These are phyloP conservation scores for Schizothorax lantsangensis DNA, from an alignment of 2,797 vertebrate species.

Conservation along the genomic window DNA sequence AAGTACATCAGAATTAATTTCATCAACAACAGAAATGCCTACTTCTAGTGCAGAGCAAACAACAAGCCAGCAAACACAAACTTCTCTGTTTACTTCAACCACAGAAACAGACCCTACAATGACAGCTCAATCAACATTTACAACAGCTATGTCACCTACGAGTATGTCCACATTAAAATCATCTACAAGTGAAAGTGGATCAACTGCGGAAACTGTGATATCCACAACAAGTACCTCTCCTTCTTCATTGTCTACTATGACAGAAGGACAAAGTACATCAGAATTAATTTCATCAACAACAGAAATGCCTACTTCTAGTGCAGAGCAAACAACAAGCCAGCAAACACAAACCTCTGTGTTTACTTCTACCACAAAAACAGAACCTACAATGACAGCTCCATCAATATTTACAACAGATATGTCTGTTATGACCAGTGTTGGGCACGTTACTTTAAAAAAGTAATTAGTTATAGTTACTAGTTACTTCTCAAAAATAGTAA, in stretches of 20 bases:
- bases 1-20: background rate
- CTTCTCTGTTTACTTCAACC: background rate
- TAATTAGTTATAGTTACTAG: too few species aligned
- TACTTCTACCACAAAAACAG: background rate
- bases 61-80: background rate
- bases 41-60: background rate
- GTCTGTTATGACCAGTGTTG: too few species aligned
- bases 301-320: background rate
- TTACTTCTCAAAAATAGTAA: too few species aligned
- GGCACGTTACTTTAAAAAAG: too few species aligned
- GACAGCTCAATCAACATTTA: background rate
- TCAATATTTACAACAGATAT: too few species aligned
- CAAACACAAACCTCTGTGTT: background rate
- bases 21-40: background rate
- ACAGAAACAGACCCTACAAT: background rate
- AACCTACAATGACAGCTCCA: too few species aligned
- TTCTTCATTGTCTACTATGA: fast-evolving
- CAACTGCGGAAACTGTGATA: too few species aligned
- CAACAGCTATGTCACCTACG: background rate
- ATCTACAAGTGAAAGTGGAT: too few species aligned
- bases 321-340: background rate
- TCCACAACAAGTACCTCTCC: background rate
- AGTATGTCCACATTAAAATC: too few species aligned
- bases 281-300: background rate
- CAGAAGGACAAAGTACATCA: background rate